Evolutionary conservation across 2,797 vertebrate species (phyloP), one percentile per base, ranked within the genome.

Genomic region (Lates japonicus): DNA sequence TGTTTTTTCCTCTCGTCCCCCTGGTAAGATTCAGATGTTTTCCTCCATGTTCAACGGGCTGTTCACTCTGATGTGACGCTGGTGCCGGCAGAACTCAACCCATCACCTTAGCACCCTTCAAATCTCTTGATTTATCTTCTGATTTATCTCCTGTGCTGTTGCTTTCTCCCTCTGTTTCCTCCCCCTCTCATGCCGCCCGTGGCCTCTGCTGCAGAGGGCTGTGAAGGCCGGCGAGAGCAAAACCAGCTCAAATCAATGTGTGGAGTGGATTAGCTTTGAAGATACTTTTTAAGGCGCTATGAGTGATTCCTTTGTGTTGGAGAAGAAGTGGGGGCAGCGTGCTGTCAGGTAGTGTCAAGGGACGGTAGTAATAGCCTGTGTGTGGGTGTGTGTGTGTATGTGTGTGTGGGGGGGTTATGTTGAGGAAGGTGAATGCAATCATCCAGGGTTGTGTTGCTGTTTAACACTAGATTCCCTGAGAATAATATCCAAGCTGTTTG

Each of bases 261-360:
- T 63, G 68, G 57, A 81, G 73, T 86, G 76, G 83, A 85, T 82
- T 76, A 84, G 72, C 67, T 83, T 82, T 86, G 80, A 80, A 87
- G 75, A 73, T 75, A 51, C 70, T 46, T 80, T 78, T 87, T 76
- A 82, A 80, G 76, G 73, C 72, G 19, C 25, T 42, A 63, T 46
- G 46, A 58, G 17, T 29, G 70, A 76, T 62, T 66, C 72, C 54
- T 76, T 80, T 78, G 73, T 80, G 81, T 37, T 39, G 48, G 42
- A 41, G 37, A 61, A 68, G 58, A 79, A 69, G 84, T 74, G 64
- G 65, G 75, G 75, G 67, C 5, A 67, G 76, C 51, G 19, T 0
- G 61, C 65, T 86, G 80, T 83, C 86, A 80, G 39, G 3, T 20
- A 44, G 25, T 81, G 76, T 81, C 71, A 74, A 58, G 70, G 63